Evolutionary conservation across 2,113 vertebrate species (phyloP), one percentile per base, ranked within the genome.

Genomic region (Numenius arquata): DNA sequence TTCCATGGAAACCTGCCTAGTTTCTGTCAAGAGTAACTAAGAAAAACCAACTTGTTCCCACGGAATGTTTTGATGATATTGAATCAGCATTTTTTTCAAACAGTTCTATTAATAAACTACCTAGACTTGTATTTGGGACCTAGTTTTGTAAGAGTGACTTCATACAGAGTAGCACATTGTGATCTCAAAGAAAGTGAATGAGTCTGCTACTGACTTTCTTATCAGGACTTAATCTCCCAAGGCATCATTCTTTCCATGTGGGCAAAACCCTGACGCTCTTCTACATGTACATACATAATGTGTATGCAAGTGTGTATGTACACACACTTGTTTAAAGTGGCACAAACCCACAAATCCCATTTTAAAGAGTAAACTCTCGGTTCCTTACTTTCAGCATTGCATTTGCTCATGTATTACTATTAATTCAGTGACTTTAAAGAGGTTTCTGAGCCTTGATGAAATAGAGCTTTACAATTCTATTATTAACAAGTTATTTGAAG

Each of bases 1-100:
- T 89, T 76, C 95, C 87, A 66, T 83, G 84, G 91, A 82, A 95
- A 95, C 74, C 71, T 76, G 77, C 63, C 87, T 88, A 21, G 22
- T 38, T 96, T 67, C 66, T 93, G 89, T 88, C 81, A 79, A 70
- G 32, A 92, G 68, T 48, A 92, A 52, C 56, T 84, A 48, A 89
- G 87, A 68, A 87, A 91, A 92, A 74, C 0, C n/a, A 94, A 12
- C 23, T 36, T 85, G 55, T 78, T 90, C 73, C 45, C 83, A 90
- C 27, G 50, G 55, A 89, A 34, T 34, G 26, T 87, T 93, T 61
- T 47, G 73, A 75, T 85, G 61, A 43, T 43, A 79, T 41, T 89
- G 89, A 94, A 85, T 94, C 74, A 91, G 74, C 91, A 66, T 89
- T 93, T 93, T 40, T 80, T 7, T 53, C 41, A 70, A 85, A 47